Percentiles rank a stretch among this genome's conserved stretches.
Conservation (phyloP, 2,113 vertebrate genomes). For the Deroptyus accipitrinus region DNA sequence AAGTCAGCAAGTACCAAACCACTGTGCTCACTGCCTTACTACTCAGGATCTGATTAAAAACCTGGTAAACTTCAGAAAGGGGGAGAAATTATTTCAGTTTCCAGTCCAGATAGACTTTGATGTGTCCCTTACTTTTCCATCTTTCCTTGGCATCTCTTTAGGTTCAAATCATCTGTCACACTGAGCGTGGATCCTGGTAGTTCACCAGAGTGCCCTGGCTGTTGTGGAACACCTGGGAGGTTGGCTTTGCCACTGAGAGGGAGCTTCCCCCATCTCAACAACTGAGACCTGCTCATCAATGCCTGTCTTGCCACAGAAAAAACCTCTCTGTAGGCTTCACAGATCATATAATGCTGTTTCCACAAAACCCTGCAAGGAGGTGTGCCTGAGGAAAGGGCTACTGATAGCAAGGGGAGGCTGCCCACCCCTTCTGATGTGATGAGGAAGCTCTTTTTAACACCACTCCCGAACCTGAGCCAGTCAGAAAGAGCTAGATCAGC, state of each 20-base stretch:
- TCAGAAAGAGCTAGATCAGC: background rate
- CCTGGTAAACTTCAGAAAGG: background rate
- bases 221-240: background rate
- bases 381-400: background rate
- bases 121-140: background rate
- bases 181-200: background rate
- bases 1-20: background rate
- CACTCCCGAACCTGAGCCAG: background rate
- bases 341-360: background rate
- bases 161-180: background rate
- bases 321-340: background rate
- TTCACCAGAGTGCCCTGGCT: background rate
- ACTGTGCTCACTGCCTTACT: background rate
- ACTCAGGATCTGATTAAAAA: background rate
- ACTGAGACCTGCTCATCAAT: background rate
- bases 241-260: background rate
- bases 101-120: background rate
- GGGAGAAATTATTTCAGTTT: background rate
- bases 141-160: background rate
- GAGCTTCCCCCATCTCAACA: background rate
- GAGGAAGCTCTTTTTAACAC: background rate
- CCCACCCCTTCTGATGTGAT: background rate
- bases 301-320: background rate
- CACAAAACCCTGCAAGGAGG: background rate
- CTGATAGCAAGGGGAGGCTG: background rate